Evolutionary conservation across 2,113 vertebrate species (phyloP).

Genomic region (Carassius gibelio): DNA sequence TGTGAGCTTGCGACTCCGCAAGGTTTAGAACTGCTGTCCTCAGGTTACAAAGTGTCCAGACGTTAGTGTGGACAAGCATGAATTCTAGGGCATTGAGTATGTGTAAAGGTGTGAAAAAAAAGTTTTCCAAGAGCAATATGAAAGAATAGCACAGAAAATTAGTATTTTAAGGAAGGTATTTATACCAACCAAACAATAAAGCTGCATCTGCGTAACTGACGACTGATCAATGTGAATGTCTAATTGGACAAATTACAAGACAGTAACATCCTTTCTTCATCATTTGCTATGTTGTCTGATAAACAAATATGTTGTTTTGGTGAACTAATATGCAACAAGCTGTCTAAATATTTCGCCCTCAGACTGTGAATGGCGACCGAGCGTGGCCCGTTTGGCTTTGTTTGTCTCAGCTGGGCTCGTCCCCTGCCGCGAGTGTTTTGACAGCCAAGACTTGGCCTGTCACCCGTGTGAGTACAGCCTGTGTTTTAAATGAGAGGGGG

Average conservation of each 20-base stretch:
- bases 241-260: neutral
- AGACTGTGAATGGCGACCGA: neutral
- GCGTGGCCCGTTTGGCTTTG: constrained; percentile 1
- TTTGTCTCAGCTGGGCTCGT: constrained; percentile 20
- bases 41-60: neutral
- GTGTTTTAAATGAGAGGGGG: constrained; percentile 49
- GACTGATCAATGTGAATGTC: neutral
- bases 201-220: neutral
- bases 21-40: neutral
- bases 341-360: constrained; percentile 29
- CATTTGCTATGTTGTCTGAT: constrained; percentile 48
- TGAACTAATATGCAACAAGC: constrained; percentile 28
- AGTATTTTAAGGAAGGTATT: neutral
- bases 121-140: neutral
- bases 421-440: constrained; percentile 43
- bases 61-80: neutral
- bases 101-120: neutral
- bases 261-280: constrained; percentile 3
- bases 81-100: neutral
- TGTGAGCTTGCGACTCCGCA: neutral
- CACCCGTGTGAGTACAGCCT: constrained; percentile 46
- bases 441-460: constrained; percentile 35
- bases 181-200: neutral
- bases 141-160: neutral
- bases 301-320: constrained; percentile 33